Base-by-base conservation (phyloP, 2,797 vertebrate species). In the Myoxocephalus aenaeus region DNA sequence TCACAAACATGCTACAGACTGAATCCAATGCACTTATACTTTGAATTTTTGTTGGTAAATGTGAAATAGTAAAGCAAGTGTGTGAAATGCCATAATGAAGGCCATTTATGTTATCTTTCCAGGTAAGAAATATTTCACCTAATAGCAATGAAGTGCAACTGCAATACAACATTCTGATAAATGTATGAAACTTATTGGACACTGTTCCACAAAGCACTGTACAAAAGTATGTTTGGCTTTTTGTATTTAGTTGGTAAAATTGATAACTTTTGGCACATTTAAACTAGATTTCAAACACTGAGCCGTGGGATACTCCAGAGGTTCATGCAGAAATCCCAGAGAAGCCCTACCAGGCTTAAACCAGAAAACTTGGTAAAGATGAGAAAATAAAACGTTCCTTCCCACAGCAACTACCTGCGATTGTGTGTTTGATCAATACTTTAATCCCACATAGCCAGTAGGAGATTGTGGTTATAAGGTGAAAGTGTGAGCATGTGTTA, bases 241-340 rank as follows among this genome's bases (percentile, higher is more conserved):
- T 36, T 20, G 27, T 20, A 57, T 70, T 65, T 51, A 22, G 14
- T 50, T 70, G 57, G 12, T 58, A 51, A 25, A 34, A 77, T n/a
- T 48, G 9, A 53, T 58, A 40, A 25, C 20, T 54, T 54, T 63
- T 42, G 14, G 25, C 25, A 53, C 36, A 53, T 61, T 53, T 27
- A 61, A 38, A 71, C 32, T 61, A 51, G 15, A 53, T 53, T 18
- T 4, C 11, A 61, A 56, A 62, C 22, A 65, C 5, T 25, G 25
- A 58, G 7, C 9, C 3, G 4, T 62, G 7, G 42, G n/a, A 46
- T 32, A 50, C 7, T 29, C n/a, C 2, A 62, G 34, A 61, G 9
- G 1, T n/a, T 59, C 13, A 34, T 34, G 29, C 22, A 48, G 15
- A 50, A 36, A 66, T 74, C 53, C 38, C 71, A 27, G 2, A 34